Percentiles rank a stretch among this genome's conserved stretches.
Conservation (phyloP, 2,888 invertebrate genomes). For the Zygogramma bicolorata region DNA sequence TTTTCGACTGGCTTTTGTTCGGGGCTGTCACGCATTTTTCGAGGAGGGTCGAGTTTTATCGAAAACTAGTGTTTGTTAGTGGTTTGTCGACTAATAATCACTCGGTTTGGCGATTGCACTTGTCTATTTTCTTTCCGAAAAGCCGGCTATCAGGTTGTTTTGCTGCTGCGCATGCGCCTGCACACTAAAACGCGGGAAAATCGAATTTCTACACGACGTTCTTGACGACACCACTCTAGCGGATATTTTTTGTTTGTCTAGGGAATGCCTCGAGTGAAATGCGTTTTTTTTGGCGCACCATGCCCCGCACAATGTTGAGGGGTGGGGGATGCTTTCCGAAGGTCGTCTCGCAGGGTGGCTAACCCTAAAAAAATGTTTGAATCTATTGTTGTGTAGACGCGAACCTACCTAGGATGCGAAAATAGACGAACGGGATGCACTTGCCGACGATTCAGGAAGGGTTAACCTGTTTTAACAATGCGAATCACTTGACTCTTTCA, state of each 20-base stretch:
- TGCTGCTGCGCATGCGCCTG: constrained; percentile 35
- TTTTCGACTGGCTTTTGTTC: neutral
- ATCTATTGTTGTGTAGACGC: constrained; percentile 26
- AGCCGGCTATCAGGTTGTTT: constrained; percentile 45
- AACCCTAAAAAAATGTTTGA: constrained; percentile 30
- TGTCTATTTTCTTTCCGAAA: constrained; percentile 35
- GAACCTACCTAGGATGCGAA: constrained; percentile 8
- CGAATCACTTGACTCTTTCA: neutral
- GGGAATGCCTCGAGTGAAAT: constrained; percentile 17
- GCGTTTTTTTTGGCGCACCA: constrained; percentile 39
- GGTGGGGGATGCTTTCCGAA: constrained; percentile 29
- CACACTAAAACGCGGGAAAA: constrained; percentile 37
- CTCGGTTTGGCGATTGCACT: constrained; percentile 26
- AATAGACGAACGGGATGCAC: constrained; percentile 28
- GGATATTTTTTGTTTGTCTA: constrained; percentile 29
- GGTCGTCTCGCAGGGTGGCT: constrained; percentile 35
- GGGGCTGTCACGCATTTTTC: neutral
- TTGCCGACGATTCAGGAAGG: constrained; percentile 20
- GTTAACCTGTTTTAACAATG: constrained; percentile 22
- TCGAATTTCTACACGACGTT: constrained; percentile 27
- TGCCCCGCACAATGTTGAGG: constrained; percentile 36
- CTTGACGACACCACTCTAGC: neutral
- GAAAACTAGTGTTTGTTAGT: neutral
- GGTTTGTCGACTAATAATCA: constrained; percentile 4
- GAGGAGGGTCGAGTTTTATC: neutral